A percentile compares a stretch with the other conserved stretches of the same genome.
Evolutionary conservation across 2,888 invertebrate genomes (phyloP).

Genomic region (Phalangium opilio): DNA sequence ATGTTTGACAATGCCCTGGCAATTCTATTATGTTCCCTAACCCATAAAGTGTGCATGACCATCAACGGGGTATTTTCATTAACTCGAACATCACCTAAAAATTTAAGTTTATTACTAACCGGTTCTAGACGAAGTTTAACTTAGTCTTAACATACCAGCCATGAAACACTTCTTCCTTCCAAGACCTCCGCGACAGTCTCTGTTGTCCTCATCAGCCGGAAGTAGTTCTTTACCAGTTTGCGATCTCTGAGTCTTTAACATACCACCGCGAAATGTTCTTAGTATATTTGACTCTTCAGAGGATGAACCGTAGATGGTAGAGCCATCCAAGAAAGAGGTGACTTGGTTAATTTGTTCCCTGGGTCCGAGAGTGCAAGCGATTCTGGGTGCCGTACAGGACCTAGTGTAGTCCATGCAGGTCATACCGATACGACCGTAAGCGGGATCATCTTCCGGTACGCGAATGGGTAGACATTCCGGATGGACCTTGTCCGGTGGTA

Average conservation of each 20-base stretch:
- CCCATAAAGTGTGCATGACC: constrained; percentile 27
- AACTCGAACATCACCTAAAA: constrained; percentile 26
- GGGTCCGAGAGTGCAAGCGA: constrained; percentile 45
- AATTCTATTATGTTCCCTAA: constrained; percentile 28
- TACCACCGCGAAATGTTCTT: constrained; percentile 50
- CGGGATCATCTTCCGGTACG: constrained; percentile 28
- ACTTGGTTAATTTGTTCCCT: constrained; percentile 45
- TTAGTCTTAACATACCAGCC: constrained; percentile 42
- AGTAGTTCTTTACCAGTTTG: constrained; percentile 28
- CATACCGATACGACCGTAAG: constrained; percentile 28
- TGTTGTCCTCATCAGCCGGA: constrained; percentile 27
- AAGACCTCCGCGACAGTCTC: constrained; percentile 29
- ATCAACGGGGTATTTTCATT: constrained; percentile 29
- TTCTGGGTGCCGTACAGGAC: constrained; percentile 33
- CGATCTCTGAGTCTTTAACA: constrained; percentile 33
- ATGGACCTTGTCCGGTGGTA: constrained; percentile 21
- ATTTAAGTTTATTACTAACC: too few relatives aligned
- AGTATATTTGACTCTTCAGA: constrained; percentile 48
- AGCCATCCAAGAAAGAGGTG: constrained; percentile 58
- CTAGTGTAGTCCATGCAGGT: constrained; percentile 36
- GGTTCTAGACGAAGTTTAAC: too few relatives aligned
- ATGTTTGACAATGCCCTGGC: constrained; percentile 22
- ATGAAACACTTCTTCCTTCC: constrained; percentile 39
- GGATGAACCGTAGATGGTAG: constrained; percentile 62
- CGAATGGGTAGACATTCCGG: constrained; percentile 37